Conservation (phyloP, 2,888 invertebrate species). For the Villa cingulata region DNA sequence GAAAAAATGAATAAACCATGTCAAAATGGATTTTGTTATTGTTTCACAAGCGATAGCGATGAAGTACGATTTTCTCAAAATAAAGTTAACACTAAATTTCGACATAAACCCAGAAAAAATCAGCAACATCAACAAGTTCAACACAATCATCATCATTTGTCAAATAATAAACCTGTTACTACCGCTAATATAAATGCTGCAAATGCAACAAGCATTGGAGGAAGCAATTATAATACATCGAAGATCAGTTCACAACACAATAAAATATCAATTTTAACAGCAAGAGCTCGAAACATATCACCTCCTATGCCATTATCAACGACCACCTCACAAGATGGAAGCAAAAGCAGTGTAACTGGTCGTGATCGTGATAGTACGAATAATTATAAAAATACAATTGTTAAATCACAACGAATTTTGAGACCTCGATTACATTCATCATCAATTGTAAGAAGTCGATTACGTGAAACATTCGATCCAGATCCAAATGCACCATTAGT, state of each 20-base stretch:
- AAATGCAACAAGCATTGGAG: neutral
- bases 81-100: conserved; percentile 7
- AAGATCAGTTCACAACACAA: neutral
- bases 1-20: conserved; percentile 26
- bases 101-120: neutral
- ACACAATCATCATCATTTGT: neutral
- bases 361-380: neutral
- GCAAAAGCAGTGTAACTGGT: neutral
- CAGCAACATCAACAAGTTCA: neutral
- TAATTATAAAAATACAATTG: neutral
- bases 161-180: neutral
- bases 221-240: neutral
- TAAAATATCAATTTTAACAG: neutral
- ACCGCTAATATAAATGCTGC: neutral
- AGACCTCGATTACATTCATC: neutral
- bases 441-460: neutral
- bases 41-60: conserved; percentile 35
- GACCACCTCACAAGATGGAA: neutral
- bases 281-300: neutral
- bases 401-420: neutral
- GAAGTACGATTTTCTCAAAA: conserved; percentile 18
- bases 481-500: conserved; percentile 25
- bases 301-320: neutral
- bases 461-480: neutral
- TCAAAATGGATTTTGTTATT: conserved; percentile 33